Evolutionary conservation across 1,140 invertebrate species (phyloP).

Genomic region (Bradysia coprophila): DNA sequence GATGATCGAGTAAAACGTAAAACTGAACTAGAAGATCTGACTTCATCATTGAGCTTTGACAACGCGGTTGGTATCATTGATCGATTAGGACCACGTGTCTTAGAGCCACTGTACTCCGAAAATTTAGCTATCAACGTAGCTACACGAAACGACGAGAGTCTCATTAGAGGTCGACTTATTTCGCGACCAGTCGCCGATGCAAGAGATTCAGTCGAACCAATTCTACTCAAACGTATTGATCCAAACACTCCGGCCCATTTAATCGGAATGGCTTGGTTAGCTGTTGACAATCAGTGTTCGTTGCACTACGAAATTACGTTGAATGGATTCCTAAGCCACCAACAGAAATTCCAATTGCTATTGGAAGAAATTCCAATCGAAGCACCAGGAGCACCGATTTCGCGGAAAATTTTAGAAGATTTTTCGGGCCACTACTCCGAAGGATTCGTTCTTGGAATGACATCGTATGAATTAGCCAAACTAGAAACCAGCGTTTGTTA

Average conservation of each 20-base stretch:
- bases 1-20: slow-evolving; percentile 46
- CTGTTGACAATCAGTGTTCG: slow-evolving; percentile 61
- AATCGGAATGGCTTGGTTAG: slow-evolving; percentile 63
- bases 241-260: slow-evolving; percentile 27
- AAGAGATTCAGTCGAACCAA: slow-evolving; percentile 41
- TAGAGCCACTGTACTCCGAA: slow-evolving; percentile 63
- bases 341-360: slow-evolving; percentile 31
- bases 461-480: slow-evolving; percentile 28
- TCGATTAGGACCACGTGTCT: slow-evolving; percentile 39
- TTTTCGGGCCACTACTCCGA: slow-evolving; percentile 36
- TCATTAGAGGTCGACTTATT: slow-evolving; percentile 42
- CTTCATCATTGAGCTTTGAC: slow-evolving; percentile 33
- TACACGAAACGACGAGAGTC: slow-evolving; percentile 29
- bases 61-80: slow-evolving; percentile 47
- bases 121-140: slow-evolving; percentile 56
- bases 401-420: slow-evolving; percentile 35
- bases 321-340: slow-evolving; percentile 13
- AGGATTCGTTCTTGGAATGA: slow-evolving; percentile 34
- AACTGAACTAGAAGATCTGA: slow-evolving; percentile 50
- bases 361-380: slow-evolving; percentile 42
- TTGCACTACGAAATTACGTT: slow-evolving; percentile 61
- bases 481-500: slow-evolving; percentile 23
- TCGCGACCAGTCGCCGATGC: slow-evolving; percentile 55
- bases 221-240: slow-evolving; percentile 38
- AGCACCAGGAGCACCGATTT: slow-evolving; percentile 41